Base-by-base conservation (phyloP, 2,888 invertebrate genomes). In the Hydroisotoma schaefferi region DNA sequence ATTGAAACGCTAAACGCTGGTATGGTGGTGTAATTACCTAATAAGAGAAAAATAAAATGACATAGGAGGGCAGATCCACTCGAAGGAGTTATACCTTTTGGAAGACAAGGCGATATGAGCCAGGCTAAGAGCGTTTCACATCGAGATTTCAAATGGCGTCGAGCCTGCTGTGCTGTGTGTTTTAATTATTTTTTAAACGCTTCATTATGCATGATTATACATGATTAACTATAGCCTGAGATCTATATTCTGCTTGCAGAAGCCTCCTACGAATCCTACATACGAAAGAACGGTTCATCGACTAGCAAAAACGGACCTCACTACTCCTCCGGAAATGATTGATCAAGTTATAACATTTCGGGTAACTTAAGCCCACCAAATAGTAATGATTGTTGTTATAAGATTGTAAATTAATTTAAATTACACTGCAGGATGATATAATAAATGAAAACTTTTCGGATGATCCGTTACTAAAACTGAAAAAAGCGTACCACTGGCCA, bases 71-170 rank as follows among this genome's bases (percentile, higher is more conserved):
- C 69, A 5, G 72, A 70, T 46, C 63, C 69, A 5, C 48, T 72
- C 26, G 72, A 70, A 58, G 69, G 68, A 2, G 67, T 70, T 2
- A 26, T 72, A 25, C 69, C 68, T 1, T 69, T 43, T 33, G 72
- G 69, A 23, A 27, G 67, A 37, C 48, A 61, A 44, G 67, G 69
- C 2, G 72, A 72, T 52, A 72, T 72, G 72, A 38, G 51, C 20
- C 55, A 58, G n/a, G 62, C 65, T 1, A 70, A 67, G 46, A 67
- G 67, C 47, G 59, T 64, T 2, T 59, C 58, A 3, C 67, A 72
- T 20, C 57, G 67, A 10, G 70, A 72, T 53, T 72, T 58, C 57
- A 70, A 72, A 47, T 70, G 70, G 70, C 48, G 67, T 43, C 28
- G 22, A n/a, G 53, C 48, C 2, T 69, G 68, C 37, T 56, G 62